phyloP scores from a whole-genome alignment of 1,140 invertebrate genomes.

The Pachypeltis micranthus region DNA sequence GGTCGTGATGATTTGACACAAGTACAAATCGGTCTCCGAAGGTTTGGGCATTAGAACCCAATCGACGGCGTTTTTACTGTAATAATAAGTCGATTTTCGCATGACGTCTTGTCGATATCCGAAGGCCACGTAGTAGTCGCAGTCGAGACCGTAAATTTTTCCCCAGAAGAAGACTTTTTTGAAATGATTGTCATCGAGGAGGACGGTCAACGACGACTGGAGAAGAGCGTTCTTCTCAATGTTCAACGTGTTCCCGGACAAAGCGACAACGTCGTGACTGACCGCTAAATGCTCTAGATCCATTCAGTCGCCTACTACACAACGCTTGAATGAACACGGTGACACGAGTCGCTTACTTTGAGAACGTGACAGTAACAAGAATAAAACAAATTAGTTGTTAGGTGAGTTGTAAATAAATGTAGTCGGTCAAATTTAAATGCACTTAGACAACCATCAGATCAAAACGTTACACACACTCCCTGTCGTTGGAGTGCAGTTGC shows the following conservation, averaged over 20 bases:
- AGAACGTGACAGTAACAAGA: too few species aligned
- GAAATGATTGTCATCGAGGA: slow-evolving; percentile 66
- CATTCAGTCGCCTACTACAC: too few species aligned
- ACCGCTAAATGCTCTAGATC: slow-evolving; percentile 7
- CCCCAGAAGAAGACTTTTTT: slow-evolving; percentile 60
- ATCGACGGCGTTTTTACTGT: slow-evolving; percentile 51
- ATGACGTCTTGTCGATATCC: slow-evolving; percentile 55
- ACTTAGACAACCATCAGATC: too few species aligned
- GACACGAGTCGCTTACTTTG: too few species aligned
- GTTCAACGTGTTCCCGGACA: slow-evolving; percentile 12
- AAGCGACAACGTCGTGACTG: neutral
- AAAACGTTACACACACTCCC: too few species aligned
- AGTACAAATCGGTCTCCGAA: slow-evolving; percentile 42
- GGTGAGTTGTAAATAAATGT: too few species aligned
- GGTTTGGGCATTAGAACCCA: slow-evolving; percentile 54
- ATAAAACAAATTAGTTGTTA: too few species aligned
- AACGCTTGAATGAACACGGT: too few species aligned
- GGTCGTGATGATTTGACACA: slow-evolving; percentile 41
- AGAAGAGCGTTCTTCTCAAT: slow-evolving; percentile 11
- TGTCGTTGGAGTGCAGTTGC: too few species aligned
- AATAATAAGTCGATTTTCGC: slow-evolving; percentile 51
- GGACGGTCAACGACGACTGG: slow-evolving; percentile 44
- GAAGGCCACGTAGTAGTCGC: slow-evolving; percentile 61
- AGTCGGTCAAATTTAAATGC: too few species aligned
- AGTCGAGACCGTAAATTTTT: slow-evolving; percentile 48